Evolutionary conservation across 2,113 vertebrate genomes (phyloP), one percentile per base, ranked within the genome.

Genomic region (Jacana jacana): DNA sequence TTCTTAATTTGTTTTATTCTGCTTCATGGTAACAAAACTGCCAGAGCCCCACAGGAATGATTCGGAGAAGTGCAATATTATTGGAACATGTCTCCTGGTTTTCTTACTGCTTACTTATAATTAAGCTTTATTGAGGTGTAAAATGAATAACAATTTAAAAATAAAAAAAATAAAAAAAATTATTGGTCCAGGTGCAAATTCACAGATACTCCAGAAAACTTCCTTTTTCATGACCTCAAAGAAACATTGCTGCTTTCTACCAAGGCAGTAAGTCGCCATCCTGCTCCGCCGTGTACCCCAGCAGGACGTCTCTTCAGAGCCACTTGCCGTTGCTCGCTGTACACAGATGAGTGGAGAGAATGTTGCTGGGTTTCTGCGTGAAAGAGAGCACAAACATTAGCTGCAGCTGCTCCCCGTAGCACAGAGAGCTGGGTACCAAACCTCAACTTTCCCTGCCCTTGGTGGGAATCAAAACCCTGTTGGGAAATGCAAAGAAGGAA

Each of bases 71-170:
- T 87, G 93, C 86, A 96, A 96, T 97, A 98, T 98, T 98, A 97
- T 88, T 97, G 92, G 96, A 98, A 94, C 91, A 54, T 93, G 96
- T 97, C 96, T 98, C 97, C 97, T 96, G 97, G 93, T 97, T 97
- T 97, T 97, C 97, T 98, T 97, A 97, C 97, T 98, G 98, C 97
- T 97, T 97, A 97, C 97, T 98, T 97, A 98, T 98, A 98, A 98
- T 98, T 98, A 98, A 98, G 98, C 97, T 98, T 98, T 98, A 98
- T 98, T 98, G 98, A 98, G 97, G 95, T 98, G 96, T 98, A 98
- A 98, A 98, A 98, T 98, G 98, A 98, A 97, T 98, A 98, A 98
- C 96, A 98, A 98, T 98, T 97, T 58, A 15, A 35, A 93, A 97
- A n/a, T n/a, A n/a, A 97, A 89, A 97, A 95, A 95, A 92, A 42